phyloP scores from a whole-genome alignment of 2,888 invertebrate genomes.

The Gryllus longicercus region DNA sequence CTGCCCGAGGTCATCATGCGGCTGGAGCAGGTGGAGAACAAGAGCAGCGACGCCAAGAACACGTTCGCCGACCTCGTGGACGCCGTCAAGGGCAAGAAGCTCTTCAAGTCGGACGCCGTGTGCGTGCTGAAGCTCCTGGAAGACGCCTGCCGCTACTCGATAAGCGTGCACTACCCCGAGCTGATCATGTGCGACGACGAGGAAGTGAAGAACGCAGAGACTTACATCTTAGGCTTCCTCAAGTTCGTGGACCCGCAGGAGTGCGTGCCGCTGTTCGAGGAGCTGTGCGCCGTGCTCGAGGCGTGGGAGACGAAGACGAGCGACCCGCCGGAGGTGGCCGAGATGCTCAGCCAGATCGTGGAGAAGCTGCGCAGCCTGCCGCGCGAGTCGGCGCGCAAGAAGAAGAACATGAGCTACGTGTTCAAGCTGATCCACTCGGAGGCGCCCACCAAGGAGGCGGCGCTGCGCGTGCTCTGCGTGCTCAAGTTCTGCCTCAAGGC shows the following conservation, averaged over 20 bases:
- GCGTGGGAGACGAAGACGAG: background rate
- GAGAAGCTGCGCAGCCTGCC: constrained; percentile 12
- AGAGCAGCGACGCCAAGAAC: too few species aligned
- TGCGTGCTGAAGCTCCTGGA: too few species aligned
- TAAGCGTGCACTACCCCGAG: too few species aligned
- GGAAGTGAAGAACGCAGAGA: too few species aligned
- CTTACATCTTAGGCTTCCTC: background rate
- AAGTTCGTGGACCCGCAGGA: background rate
- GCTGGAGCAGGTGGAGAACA: too few species aligned
- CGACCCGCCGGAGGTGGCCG: background rate
- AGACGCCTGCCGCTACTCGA: too few species aligned
- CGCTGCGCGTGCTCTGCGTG: background rate
- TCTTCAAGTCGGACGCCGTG: too few species aligned
- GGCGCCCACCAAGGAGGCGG: background rate
- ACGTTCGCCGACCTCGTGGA: too few species aligned
- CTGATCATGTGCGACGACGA: too few species aligned
- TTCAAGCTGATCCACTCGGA: background rate
- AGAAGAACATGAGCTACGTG: background rate
- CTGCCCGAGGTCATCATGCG: too few species aligned
- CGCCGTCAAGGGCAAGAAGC: too few species aligned
- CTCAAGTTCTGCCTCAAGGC: background rate
- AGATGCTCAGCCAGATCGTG: constrained; percentile 22
- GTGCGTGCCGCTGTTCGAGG: background rate
- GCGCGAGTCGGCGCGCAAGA: background rate
- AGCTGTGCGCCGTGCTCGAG: background rate